Evolutionary conservation across 2,797 vertebrate species (phyloP).

Genomic region (Enteromius mattozi): DNA sequence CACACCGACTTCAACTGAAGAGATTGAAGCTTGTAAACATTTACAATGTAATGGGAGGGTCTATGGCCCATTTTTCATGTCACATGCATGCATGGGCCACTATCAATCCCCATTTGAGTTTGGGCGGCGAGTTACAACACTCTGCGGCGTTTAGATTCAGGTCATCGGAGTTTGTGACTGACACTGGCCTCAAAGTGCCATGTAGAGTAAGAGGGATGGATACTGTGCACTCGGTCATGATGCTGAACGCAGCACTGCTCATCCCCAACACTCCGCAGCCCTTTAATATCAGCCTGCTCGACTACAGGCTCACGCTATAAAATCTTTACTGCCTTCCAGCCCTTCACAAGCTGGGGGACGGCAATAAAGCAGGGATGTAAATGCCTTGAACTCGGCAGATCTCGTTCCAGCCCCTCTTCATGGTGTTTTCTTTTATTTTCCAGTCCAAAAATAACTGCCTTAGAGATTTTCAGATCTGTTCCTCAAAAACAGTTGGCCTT

Average conservation of each 20-base stretch:
- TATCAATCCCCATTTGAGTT: conserved; percentile 52
- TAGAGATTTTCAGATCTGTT: not conserved
- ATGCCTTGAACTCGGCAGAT: conserved; percentile 61
- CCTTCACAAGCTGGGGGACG: conserved; percentile 63
- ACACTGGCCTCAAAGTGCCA: conserved; percentile 79
- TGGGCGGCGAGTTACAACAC: conserved; percentile 42
- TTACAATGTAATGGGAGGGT: conserved; percentile 42
- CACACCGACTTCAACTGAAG: conserved; percentile 1
- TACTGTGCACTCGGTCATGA: conserved; percentile 43
- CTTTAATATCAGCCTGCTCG: conserved; percentile 55
- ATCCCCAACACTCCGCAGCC: conserved; percentile 46
- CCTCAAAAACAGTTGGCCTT: not conserved
- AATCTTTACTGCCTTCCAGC: conserved; percentile 60
- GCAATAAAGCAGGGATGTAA: conserved; percentile 72
- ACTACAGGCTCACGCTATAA: conserved; percentile 49
- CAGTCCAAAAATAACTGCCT: conserved; percentile 61
- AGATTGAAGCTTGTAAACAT: conserved; percentile 47
- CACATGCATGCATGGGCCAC: conserved; percentile 18
- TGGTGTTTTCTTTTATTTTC: conserved; percentile 59
- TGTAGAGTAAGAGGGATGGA: conserved; percentile 67
- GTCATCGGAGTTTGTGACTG: conserved; percentile 58
- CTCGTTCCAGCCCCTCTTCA: conserved; percentile 50
- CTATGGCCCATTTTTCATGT: conserved; percentile 52
- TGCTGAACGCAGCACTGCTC: conserved; percentile 59
- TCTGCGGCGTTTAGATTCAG: conserved; percentile 58